Evolutionary conservation across 2,888 invertebrate species (phyloP), one percentile per base, ranked within the genome.

Genomic region (Pristionchus entomophagus): DNA sequence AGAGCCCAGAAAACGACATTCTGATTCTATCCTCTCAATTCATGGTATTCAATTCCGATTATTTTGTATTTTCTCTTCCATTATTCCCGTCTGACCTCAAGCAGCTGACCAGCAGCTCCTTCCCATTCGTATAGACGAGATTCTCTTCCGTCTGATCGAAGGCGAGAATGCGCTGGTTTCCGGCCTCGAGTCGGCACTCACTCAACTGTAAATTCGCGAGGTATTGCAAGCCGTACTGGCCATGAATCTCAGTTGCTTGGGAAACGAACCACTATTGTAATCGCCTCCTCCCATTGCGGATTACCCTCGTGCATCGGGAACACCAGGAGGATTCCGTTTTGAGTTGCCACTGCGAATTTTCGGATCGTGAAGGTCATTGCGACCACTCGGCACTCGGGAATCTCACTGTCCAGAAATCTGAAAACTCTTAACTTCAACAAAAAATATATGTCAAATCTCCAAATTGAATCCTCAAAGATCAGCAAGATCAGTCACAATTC

Each of bases 191-290:
- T 12, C 51, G 53, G 26, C 53, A 85, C 17, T 85, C 73, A 73
- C 41, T 73, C 38, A 85, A 59, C 85, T 85, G 73, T 17, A 85
- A 85, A n/a, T n/a, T n/a, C n/a, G n/a, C n/a, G n/a, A n/a, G n/a
- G n/a, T n/a, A n/a, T n/a, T n/a, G n/a, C n/a, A n/a, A n/a, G n/a
- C n/a, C n/a, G n/a, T n/a, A n/a, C n/a, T n/a, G n/a, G n/a, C n/a
- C n/a, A n/a, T n/a, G n/a, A n/a, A n/a, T n/a, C n/a, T n/a, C n/a
- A n/a, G n/a, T n/a, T n/a, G n/a, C n/a, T n/a, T n/a, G n/a, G n/a
- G n/a, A n/a, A n/a, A n/a, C n/a, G 26, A 2, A 84, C 84, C 41
- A 84, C 84, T 29, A 84, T 62, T 0, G 73, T 35, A 22, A 77
- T 85, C 0, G 85, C 85, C 1, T 38, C 73, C 1, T 77, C 45